Evolutionary conservation across 2,888 invertebrate species (phyloP).

Genomic region (Zhuqinia jingwanae): DNA sequence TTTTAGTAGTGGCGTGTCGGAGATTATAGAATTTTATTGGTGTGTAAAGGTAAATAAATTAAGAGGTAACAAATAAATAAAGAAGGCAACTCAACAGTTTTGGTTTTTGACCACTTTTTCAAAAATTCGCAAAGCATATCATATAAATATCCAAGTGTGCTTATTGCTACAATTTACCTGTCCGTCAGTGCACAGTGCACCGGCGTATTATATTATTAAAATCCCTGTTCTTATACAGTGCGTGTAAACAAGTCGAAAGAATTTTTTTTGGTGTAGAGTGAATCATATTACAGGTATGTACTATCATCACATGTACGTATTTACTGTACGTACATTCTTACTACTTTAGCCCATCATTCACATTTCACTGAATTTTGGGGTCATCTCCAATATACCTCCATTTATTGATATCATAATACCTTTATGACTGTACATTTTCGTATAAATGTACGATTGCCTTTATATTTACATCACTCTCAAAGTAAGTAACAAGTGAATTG

Average conservation of each 20-base stretch:
- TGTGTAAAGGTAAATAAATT: conserved; percentile 1
- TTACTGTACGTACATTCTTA: too few species aligned
- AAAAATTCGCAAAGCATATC: neutral
- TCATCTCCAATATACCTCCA: conserved; percentile 53
- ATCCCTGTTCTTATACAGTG: conserved; percentile 32
- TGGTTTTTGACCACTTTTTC: neutral
- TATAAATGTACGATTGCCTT: neutral
- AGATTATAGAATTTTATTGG: neutral
- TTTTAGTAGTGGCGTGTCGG: too few species aligned
- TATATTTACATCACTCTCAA: conserved; percentile 46
- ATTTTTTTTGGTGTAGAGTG: neutral
- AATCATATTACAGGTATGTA: conserved; percentile 22
- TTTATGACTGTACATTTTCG: neutral
- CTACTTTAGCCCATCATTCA: conserved; percentile 72
- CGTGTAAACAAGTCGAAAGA: neutral
- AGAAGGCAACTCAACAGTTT: conserved; percentile 29
- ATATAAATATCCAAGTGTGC: neutral
- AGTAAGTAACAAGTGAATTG: conserved; percentile 18
- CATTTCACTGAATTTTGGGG: conserved; percentile 74
- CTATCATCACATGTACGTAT: neutral
- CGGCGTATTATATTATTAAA: conserved; percentile 29
- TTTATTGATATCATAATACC: conserved; percentile 24
- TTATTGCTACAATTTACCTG: neutral
- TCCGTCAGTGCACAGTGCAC: neutral
- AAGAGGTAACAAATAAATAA: neutral